These are phyloP conservation scores for Celastrina argiolus DNA, from an alignment of 2,888 invertebrate genomes.

Conservation along the genomic window DNA sequence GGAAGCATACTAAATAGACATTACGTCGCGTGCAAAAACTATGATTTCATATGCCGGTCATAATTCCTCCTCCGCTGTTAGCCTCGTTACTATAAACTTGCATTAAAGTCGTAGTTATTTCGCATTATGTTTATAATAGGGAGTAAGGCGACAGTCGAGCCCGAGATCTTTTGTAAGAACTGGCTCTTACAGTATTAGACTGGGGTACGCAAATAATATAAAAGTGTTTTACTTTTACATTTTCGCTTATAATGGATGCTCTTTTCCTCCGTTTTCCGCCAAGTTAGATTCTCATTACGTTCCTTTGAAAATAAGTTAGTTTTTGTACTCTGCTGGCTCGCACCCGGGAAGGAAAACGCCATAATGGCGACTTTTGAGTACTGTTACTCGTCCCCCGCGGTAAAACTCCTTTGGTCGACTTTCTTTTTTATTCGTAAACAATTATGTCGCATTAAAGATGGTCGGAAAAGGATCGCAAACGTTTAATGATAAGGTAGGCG, in stretches of 20 bases:
- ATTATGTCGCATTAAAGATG: slow-evolving; percentile 58
- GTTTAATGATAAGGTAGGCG: slow-evolving; percentile 65
- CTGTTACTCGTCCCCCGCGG: slow-evolving; percentile 42
- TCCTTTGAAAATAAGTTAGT: slow-evolving; percentile 68
- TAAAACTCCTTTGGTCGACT: slow-evolving; percentile 48
- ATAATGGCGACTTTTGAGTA: slow-evolving; percentile 64
- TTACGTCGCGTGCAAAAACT: slow-evolving; percentile 40
- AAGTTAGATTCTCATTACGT: slow-evolving; percentile 75
- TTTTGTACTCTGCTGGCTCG: slow-evolving; percentile 59
- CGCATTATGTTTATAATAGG: slow-evolving; percentile 58
- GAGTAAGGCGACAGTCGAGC: slow-evolving; percentile 44
- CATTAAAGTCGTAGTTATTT: slow-evolving; percentile 56
- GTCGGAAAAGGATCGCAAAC: slow-evolving; percentile 54
- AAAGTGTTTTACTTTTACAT: slow-evolving; percentile 60
- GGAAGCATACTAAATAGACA: slow-evolving; percentile 30
- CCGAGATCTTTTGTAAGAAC: slow-evolving; percentile 53
- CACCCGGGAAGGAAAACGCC: slow-evolving; percentile 59
- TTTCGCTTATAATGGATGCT: slow-evolving; percentile 47
- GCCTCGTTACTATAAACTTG: slow-evolving; percentile 49
- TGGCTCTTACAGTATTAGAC: slow-evolving; percentile 48
- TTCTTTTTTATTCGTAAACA: slow-evolving; percentile 60
- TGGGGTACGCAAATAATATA: slow-evolving; percentile 54
- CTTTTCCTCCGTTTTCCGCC: slow-evolving; percentile 60
- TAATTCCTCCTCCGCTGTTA: slow-evolving; percentile 45
- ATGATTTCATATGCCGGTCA: slow-evolving; percentile 48